Evolutionary conservation across 2,888 invertebrate genomes (phyloP).

Genomic region (Cactoblastis cactorum): DNA sequence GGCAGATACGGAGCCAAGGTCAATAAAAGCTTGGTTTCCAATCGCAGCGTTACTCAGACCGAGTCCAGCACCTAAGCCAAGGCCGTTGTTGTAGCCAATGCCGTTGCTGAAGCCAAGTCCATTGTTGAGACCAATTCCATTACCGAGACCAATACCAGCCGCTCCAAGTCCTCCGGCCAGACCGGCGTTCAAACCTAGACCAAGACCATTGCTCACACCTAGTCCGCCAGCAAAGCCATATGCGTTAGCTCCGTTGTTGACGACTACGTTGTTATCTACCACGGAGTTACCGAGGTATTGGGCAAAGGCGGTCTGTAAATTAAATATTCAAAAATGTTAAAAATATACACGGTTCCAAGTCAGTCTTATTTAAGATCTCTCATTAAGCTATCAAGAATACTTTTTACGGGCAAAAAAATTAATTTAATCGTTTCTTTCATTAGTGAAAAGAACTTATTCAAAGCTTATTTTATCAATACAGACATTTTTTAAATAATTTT

Average conservation of each 20-base stretch:
- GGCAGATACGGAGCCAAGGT: neutral
- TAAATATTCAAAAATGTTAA: neutral
- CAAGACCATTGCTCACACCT: neutral
- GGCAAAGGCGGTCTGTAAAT: neutral
- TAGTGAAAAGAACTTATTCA: no score
- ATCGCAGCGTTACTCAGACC: slow-evolving; percentile 5
- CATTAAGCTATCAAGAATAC: no score
- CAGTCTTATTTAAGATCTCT: neutral
- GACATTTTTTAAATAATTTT: no score
- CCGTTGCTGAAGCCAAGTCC: neutral
- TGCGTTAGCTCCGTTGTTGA: neutral
- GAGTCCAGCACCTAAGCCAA: slow-evolving; percentile 4
- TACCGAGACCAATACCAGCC: neutral
- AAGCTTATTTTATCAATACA: no score
- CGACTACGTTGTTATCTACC: slow-evolving; percentile 1
- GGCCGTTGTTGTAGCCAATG: neutral
- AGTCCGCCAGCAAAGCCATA: neutral
- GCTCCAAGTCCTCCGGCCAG: slow-evolving; percentile 1
- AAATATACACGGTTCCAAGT: neutral
- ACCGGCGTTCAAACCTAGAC: neutral
- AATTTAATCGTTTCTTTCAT: no score
- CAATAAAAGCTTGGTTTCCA: neutral
- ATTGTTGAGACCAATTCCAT: neutral
- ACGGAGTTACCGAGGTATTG: neutral
- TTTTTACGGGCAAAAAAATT: no score